Base-by-base conservation (phyloP, 2,888 invertebrate species). In the Rapana venosa region DNA sequence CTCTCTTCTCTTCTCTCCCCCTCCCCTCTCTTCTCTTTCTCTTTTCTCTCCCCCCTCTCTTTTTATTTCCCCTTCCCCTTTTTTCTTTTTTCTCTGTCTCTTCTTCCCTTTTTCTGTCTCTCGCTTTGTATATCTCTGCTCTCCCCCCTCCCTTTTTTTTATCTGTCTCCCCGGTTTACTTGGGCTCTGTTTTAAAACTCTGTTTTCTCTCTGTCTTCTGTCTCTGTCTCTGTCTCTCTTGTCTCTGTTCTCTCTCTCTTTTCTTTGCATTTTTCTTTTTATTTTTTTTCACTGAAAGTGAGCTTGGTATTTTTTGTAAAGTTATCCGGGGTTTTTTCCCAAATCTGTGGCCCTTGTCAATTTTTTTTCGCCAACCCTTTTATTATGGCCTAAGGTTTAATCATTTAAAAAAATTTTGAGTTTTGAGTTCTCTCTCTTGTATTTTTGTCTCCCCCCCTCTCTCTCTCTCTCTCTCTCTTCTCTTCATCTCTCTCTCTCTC, bases 401-500 rank as follows among this genome's bases (percentile, higher is more conserved):
- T n/a, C n/a, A n/a, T n/a, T n/a, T n/a, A n/a, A n/a, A n/a, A n/a
- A n/a, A n/a, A n/a, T n/a, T n/a, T n/a, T n/a, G n/a, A n/a, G n/a
- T n/a, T n/a, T n/a, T n/a, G n/a, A n/a, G n/a, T 17, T 61, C 61
- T 61, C 61, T 61, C 61, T 79, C n/a, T 79, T 13, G 13, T 79
- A 8, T 30, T 26, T 79, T 26, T 26, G 13, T 79, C 79, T 26
- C 79, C 22, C 79, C 32, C 79, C 22, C 79, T 79, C 79, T 79
- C 79, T 79, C 79, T 79, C 79, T 79, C 79, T 79, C 79, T 79
- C 79, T 79, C 79, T 79, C 79, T 79, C 79, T 79, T 26, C 22
- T 36, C 36, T 36, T 26, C 26, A 13, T 36, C 36, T 36, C 81
- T 81, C 81, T 81, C 81, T 81, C 81, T 81, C 81, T 81, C 81